These are phyloP conservation scores for Xenopus tropicalis DNA, from an alignment of 2,113 vertebrate species.

Conservation along the genomic window UCB_Xtro_10.0 CM004443.2:48333501-48334000, in stretches of 20 bases:
- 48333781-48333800: not conserved
- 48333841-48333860: not conserved
- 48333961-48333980: no score
- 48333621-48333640: not conserved
- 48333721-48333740: not conserved
- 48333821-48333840: no score
- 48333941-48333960: no score
- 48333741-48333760: not conserved
- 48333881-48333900: no score
- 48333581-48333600: not conserved
- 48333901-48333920: no score
- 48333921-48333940: no score
- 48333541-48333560: not conserved
- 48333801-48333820: no score
- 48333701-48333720: not conserved
- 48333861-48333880: not conserved
- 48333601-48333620: not conserved
- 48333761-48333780: not conserved
- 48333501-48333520: not conserved
- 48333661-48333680: not conserved
- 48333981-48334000: no score
- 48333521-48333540: slow-evolving; percentile 6
- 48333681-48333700: not conserved
- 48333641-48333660: not conserved
- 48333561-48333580: slow-evolving; percentile 6